Percentiles rank a stretch among this genome's conserved stretches.
phyloP scores from a whole-genome alignment of 1,140 invertebrate genomes.

The Lutraria rhynchaena region DNA sequence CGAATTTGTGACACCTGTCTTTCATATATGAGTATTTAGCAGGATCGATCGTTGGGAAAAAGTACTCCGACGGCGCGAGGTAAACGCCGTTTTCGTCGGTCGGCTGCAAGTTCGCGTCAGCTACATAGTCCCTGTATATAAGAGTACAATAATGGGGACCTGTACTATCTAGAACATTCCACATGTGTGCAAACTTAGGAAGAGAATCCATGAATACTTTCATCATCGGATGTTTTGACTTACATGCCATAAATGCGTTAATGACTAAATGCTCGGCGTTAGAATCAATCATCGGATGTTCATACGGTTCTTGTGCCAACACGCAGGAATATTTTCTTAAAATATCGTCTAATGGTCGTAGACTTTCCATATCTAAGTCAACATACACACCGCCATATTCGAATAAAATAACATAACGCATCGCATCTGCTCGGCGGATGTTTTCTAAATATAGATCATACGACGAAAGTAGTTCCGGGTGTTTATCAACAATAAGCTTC shows the following conservation, averaged over 20 bases:
- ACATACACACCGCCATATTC: conserved; percentile 77
- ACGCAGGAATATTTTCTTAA: conserved; percentile 71
- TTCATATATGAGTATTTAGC: conserved; percentile 66
- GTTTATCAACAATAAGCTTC: conserved; percentile 66
- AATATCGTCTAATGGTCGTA: conserved; percentile 67
- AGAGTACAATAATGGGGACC: conserved; percentile 74
- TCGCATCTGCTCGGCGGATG: conserved; percentile 74
- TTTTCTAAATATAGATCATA: conserved; percentile 71
- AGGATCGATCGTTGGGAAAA: conserved; percentile 72
- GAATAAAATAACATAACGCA: conserved; percentile 75
- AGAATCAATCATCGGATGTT: conserved; percentile 72
- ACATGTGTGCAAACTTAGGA: conserved; percentile 69
- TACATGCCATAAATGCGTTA: conserved; percentile 76
- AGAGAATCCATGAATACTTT: conserved; percentile 68
- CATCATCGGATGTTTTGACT: conserved; percentile 71
- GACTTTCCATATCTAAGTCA: conserved; percentile 76
- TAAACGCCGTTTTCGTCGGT: conserved; percentile 59
- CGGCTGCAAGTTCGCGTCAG: background rate
- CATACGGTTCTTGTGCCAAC: conserved; percentile 75
- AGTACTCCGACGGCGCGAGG: conserved; percentile 73
- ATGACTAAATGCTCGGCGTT: conserved; percentile 72
- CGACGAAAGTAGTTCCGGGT: conserved; percentile 65
- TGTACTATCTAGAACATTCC: conserved; percentile 74
- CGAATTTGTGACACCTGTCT: conserved; percentile 49
- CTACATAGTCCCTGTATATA: conserved; percentile 63